phyloP scores from a whole-genome alignment of 2,113 vertebrate species.

The Strix aluco region DNA sequence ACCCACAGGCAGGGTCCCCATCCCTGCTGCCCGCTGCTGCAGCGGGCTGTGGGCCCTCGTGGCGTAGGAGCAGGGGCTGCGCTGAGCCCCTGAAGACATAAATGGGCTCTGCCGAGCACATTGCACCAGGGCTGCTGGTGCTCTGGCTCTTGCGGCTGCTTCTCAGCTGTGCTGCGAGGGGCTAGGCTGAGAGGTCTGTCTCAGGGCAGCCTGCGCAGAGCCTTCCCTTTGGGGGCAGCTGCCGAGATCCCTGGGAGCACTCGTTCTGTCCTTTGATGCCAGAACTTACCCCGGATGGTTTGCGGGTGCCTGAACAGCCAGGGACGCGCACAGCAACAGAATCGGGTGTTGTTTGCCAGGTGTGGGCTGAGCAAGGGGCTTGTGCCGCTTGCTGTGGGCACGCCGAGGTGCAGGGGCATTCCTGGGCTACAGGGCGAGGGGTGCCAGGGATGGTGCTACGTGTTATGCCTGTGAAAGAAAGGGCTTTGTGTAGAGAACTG shows the following conservation, averaged over 20 bases:
- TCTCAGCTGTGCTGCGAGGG: neutral
- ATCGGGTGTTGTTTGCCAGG: too few relatives aligned
- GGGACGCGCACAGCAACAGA: neutral
- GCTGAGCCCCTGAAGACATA: too few relatives aligned
- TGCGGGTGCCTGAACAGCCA: neutral
- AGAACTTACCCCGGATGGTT: neutral
- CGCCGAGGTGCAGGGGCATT: neutral
- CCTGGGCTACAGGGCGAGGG: neutral
- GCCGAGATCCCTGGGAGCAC: neutral
- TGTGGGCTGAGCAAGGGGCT: neutral
- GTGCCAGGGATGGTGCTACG: neutral
- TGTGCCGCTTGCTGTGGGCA: rapidly evolving
- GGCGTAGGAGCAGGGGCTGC: neutral
- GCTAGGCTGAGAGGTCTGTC: neutral
- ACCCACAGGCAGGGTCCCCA: too few relatives aligned
- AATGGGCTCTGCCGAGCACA: rapidly evolving
- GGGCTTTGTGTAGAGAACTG: neutral
- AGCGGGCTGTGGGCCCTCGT: neutral
- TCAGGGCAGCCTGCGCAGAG: neutral
- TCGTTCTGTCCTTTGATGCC: neutral
- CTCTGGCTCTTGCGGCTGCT: neutral
- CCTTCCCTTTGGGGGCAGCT: neutral
- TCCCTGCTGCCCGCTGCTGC: neutral
- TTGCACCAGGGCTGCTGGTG: neutral
- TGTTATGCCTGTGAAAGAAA: too few relatives aligned